Base-by-base conservation (phyloP, 1,140 invertebrate genomes). In the Sminthurinus signatus region DNA sequence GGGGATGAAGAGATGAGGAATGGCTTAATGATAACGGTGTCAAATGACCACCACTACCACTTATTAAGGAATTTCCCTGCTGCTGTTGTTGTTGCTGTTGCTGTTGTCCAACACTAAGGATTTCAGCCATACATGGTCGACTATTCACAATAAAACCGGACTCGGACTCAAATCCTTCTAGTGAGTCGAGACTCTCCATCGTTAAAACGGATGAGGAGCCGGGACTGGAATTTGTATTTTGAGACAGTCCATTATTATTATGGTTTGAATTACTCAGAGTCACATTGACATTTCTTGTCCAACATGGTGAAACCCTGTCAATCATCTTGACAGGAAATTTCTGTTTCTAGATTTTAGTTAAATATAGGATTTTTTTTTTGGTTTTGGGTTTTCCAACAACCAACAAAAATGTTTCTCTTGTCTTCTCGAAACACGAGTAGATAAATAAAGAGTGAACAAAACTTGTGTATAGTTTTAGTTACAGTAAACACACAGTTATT, bases 61-160 rank as follows among this genome's bases (percentile, higher is more conserved):
- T 56, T 19, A 44, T 28, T 28, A 64, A 39, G 15, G 65, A 55
- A 31, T 60, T 67, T n/a, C 61, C 43, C n/a, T n/a, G n/a, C n/a
- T n/a, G n/a, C n/a, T n/a, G n/a, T n/a, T n/a, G n/a, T 36, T 63
- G 65, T 54, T 50, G 50, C 23, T 48, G 43, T 21, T 46, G 56
- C 28, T 54, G 32, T 39, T 48, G 29, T 2, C 50, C 42, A 5
- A 32, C 57, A 44, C 42, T 51, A 39, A 69, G 52, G 77, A 93
- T 93, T 76, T 94, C 91, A 15, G 91, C 90, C 88, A 94, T 93
- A 50, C 88, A 91, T 0, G 90, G 90, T 75, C 92, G 89, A 73
- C 87, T 91, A 17, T 15, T 36, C 78, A 89, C 91, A 74, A 94
- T 93, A 80, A 93, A 94, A 63, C 89, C 90, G 43, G 87, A 88